These are phyloP conservation scores for Clangula hyemalis DNA, from an alignment of 2,797 vertebrate species.

Conservation along the genomic window DNA sequence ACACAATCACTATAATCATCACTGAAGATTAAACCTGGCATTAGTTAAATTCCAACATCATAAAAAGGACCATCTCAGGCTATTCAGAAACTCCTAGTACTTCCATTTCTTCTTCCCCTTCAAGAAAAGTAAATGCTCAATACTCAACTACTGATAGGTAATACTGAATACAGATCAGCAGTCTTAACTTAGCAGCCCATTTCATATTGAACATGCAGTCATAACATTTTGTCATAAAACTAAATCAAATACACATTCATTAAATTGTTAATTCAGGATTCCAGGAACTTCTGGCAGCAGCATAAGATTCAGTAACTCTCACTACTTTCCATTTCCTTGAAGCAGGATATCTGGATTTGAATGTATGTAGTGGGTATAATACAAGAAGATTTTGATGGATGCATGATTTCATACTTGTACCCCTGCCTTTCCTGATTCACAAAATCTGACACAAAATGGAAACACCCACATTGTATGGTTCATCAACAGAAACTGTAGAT, in stretches of 20 bases:
- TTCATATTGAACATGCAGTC: not conserved
- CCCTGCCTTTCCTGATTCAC: not conserved
- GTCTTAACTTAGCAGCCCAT: not conserved
- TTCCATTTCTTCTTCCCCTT: not conserved
- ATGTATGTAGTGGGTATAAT: not conserved
- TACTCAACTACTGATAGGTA: not conserved
- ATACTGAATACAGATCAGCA: not conserved
- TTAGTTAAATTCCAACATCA: constrained; percentile 19
- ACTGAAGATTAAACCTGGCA: constrained; percentile 31
- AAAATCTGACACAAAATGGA: not conserved
- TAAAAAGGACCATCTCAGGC: not conserved
- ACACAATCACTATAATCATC: not conserved
- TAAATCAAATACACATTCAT: not conserved
- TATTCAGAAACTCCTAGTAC: constrained; percentile 14
- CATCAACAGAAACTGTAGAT: not conserved
- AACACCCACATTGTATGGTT: not conserved
- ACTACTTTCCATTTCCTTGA: not conserved
- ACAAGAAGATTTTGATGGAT: not conserved
- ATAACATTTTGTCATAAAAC: not conserved
- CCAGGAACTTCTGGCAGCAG: not conserved
- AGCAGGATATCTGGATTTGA: not conserved
- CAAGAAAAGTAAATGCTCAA: not conserved
- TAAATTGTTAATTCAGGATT: not conserved
- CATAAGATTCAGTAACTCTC: not conserved
- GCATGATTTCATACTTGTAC: not conserved